Base-by-base conservation (phyloP, 2,113 vertebrate species). In the Cheirogaleus medius region DNA sequence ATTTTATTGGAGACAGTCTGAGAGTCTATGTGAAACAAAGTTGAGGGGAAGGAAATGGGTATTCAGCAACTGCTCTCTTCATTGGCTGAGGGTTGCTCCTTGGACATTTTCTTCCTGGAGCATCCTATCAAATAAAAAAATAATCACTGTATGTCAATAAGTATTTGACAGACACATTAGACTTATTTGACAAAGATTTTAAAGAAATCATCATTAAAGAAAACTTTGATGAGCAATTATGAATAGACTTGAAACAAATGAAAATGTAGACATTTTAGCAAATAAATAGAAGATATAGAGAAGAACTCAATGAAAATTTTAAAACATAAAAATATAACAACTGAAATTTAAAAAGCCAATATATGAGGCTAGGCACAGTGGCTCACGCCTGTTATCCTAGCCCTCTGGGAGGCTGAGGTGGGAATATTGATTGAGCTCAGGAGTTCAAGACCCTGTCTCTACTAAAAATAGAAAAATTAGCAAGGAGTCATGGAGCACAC, bases 141-240 rank as follows among this genome's bases (percentile, higher is more conserved):
- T 6, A 66, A 77, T 83, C 20, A 18, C 12, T 78, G 6, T 56
- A 88, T 82, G 4, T 4, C 21, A 34, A 39, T 29, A 88, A 6
- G 6, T n/a, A 71, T 54, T 56, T 94, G 20, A 77, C 5, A 91
- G 20, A 32, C 20, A 56, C 15, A 13, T 56, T 83, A 83, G 34
- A 77, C 63, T 91, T 63, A 54, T 25, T 83, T 93, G 32, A 37
- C 6, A 69, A 97, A 76, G 9, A 68, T 37, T 76, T 86, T 68
- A 93, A 95, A 87, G 17, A 52, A 90, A 34, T 11, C 25, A 69
- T 83, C n/a, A 32, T 76, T 54, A 54, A 54, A 64, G 56, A 84
- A 90, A 42, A 71, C 25, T 58, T 85, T 32, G 54, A 39, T 80
- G 21, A 56, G 20, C 25, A 63, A 78, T 77, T 78, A 78, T 56